Evolutionary conservation across 2,888 invertebrate species (phyloP), one percentile per base, ranked within the genome.

Genomic region (Papilio protenor): DNA sequence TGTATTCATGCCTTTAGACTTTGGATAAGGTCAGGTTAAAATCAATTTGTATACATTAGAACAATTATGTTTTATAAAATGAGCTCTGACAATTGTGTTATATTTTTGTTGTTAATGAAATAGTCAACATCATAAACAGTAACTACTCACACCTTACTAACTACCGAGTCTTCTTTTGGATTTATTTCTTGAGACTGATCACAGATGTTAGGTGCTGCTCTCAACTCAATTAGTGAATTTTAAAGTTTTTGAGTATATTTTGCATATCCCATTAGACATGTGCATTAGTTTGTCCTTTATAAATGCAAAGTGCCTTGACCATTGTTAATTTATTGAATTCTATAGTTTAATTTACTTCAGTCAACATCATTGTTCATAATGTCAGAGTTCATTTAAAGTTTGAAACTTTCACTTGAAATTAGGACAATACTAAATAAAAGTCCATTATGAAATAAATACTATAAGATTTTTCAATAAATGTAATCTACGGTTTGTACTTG

Each of bases 361-460:
- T 18, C n/a, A 40, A 8, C 12, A n/a, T n/a, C 2, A n/a, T 33
- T 8, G 27, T 66, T 12, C n/a, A 8, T 40, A 21, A 45, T 45
- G 66, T 69, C 66, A 21, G 45, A 45, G 66, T 21, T 69, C n/a
- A 40, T 66, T 23, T 64, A 33, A n/a, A 66, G n/a, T 69, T 45
- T 45, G 1, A 40, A 45, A n/a, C 14, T 45, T 61, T 61, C 27
- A 64, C 5, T 66, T 45, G 10, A 21, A 73, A 57, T 73, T 57
- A 14, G 45, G 66, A 45, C 66, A 66, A 66, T 66, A 33, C 40
- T 11, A 66, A 49, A 59, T 40, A 61, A 55, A 66, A 66, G 52
- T 66, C 66, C 75, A 75, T 75, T 75, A n/a, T 72, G 33, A 40
- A 52, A 33, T 59, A 76, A 76, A 71, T 33, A 71, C 23, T 33